phyloP scores from a whole-genome alignment of 2,113 vertebrate species.

The Ictalurus punctatus region DNA sequence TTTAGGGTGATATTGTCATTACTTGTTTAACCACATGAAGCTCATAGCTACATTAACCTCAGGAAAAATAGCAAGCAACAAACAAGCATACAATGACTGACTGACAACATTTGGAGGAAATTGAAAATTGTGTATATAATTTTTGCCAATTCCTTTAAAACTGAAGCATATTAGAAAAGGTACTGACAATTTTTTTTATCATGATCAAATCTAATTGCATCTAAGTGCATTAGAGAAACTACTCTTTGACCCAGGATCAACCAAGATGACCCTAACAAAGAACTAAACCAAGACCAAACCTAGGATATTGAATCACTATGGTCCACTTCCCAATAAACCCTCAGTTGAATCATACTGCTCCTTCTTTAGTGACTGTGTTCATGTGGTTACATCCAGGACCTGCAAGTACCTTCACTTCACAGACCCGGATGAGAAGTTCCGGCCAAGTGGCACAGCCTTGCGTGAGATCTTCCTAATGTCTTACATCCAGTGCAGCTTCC shows the following conservation, averaged over 20 bases:
- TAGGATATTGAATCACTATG: constrained; percentile 62
- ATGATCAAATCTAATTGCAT: constrained; percentile 24
- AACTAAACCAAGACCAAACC: constrained; percentile 30
- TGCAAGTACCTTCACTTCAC: constrained; percentile 72
- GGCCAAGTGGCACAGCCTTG: constrained; percentile 56
- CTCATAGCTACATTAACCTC: neutral
- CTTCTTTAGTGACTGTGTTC: constrained; percentile 66
- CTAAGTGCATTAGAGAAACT: constrained; percentile 69
- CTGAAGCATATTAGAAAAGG: too few species aligned
- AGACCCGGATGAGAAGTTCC: constrained; percentile 70
- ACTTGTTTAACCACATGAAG: neutral
- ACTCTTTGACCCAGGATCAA: constrained; percentile 53
- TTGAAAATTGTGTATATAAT: neutral
- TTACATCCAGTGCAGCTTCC: constrained; percentile 68
- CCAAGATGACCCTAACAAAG: constrained; percentile 53
- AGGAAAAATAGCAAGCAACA: neutral
- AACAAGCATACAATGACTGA: neutral
- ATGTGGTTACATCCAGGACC: constrained; percentile 62
- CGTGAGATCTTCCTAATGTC: constrained; percentile 75
- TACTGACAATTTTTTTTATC: constrained; percentile 30
- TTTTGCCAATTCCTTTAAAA: neutral
- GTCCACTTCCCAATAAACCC: constrained; percentile 8
- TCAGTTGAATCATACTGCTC: constrained; percentile 58
- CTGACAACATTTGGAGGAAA: neutral
- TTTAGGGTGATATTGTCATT: neutral